These are phyloP conservation scores for Phenganax marumi DNA, from an alignment of 92 coral and sea anemone species.

Conservation along the genomic window DNA sequence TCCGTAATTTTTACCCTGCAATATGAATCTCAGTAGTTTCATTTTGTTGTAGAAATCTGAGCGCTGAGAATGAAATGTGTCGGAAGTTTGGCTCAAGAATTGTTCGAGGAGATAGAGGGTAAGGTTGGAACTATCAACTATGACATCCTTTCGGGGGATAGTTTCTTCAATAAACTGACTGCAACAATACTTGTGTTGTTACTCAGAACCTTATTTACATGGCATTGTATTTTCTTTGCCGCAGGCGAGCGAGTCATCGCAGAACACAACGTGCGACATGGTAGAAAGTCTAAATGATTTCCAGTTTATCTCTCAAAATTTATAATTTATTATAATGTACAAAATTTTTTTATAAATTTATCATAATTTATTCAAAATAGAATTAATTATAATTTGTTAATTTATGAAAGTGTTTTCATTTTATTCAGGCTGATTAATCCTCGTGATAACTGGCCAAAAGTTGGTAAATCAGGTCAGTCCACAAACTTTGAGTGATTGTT, in stretches of 20 bases:
- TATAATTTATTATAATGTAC: background rate
- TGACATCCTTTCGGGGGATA: no score
- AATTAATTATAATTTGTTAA: background rate
- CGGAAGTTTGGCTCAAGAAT: constrained; percentile 86
- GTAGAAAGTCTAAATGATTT: constrained; percentile 42
- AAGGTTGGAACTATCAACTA: no score
- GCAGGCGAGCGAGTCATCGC: constrained; percentile 77
- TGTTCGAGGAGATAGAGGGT: constrained; percentile 79
- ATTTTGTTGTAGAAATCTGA: constrained; percentile 63
- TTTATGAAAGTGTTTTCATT: background rate
- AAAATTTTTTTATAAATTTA: background rate
- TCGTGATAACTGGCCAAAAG: constrained; percentile 84
- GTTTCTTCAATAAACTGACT: background rate
- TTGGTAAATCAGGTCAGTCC: constrained; percentile 76
- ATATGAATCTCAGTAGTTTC: background rate
- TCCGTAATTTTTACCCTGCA: background rate
- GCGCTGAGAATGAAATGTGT: constrained; percentile 96
- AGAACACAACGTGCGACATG: constrained; percentile 79
- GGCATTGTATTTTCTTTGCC: constrained; percentile 14
- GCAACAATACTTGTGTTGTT: background rate
- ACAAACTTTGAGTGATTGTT: no score
- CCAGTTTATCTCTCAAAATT: background rate
- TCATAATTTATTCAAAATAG: no score
- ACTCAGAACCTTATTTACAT: background rate
- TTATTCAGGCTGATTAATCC: constrained; percentile 73